Evolutionary conservation across 1,140 invertebrate genomes (phyloP), one percentile per base, ranked within the genome.

Genomic region (Papilio polytes): DNA sequence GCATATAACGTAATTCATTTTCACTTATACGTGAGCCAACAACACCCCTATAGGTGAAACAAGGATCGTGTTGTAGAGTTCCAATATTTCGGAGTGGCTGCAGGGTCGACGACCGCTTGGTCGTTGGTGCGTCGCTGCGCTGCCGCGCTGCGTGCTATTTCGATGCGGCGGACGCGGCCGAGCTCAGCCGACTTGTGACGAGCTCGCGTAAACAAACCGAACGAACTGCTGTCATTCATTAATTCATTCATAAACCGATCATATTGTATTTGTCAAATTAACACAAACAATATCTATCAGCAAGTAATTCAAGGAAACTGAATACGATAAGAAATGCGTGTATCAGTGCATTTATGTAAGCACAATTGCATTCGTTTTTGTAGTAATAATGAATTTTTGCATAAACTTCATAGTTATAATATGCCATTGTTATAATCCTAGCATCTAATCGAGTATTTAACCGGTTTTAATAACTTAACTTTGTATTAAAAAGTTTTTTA

Each of bases 191-290:
- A 92, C 80, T 80, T 85, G 74, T 74, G 84, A 87, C 90, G 91
- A 91, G 79, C 85, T 86, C 84, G 82, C 92, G 93, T 94, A 94
- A 94, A 94, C 92, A 94, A 93, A 94, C 88, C 92, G 91, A 90
- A 91, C 85, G 90, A 91, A 90, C 90, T 93, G 92, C 94, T 93
- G 92, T 94, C 93, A 94, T 94, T 94, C 92, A 94, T 82, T 92
- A 91, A 93, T 93, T 92, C 93, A 94, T 94, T 94, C 93, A 94
- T 92, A 90, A 90, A 85, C 82, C 82, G 83, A 93, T 91, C 87
- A 90, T 36, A 70, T 87, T 90, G 90, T 89, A 90, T 90, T 92
- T 92, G 89, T 90, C 90, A 89, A 92, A 92, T 88, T 86, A 86
- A 90, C 85, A 86, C 86, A 87, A 85, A 88, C 85, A 88, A 83